Evolutionary conservation across 2,113 vertebrate species (phyloP).

Genomic region (Alethe diademata): DNA sequence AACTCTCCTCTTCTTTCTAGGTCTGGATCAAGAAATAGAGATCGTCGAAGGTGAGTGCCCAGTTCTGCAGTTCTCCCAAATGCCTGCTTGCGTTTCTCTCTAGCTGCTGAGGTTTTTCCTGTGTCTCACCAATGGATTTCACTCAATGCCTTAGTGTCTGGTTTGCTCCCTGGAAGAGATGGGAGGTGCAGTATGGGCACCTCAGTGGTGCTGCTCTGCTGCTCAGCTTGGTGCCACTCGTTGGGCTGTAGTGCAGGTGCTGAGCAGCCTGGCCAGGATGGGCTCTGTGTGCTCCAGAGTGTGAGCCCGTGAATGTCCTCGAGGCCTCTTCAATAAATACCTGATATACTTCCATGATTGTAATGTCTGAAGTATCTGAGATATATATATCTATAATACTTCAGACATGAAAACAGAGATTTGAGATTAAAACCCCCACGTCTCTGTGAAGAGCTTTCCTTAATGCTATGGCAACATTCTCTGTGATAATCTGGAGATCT

Average conservation of each 20-base stretch:
- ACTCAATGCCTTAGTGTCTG: neutral
- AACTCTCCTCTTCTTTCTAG: conserved; percentile 60
- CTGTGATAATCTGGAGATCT: neutral
- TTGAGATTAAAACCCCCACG: neutral
- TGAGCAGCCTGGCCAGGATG: neutral
- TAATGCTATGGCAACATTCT: neutral
- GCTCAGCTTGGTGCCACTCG: rapidly evolving
- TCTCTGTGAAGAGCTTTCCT: neutral
- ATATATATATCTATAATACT: neutral
- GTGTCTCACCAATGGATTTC: neutral
- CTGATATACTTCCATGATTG: neutral
- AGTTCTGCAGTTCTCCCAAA: neutral
- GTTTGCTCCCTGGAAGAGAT: neutral
- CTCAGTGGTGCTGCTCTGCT: neutral
- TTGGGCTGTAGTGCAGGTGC: neutral
- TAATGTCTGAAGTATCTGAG: neutral
- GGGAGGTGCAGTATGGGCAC: neutral
- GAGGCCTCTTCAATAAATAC: neutral
- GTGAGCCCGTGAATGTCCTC: neutral
- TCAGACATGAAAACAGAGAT: neutral
- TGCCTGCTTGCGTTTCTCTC: neutral
- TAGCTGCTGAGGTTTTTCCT: neutral
- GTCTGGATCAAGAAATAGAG: conserved; percentile 89
- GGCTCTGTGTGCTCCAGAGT: neutral
- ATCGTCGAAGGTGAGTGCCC: conserved; percentile 78